A percentile compares a stretch with the other conserved stretches of the same genome.
phyloP scores from a whole-genome alignment of 2,797 vertebrate genomes.

The Crocodylus rhombifer region DNA sequence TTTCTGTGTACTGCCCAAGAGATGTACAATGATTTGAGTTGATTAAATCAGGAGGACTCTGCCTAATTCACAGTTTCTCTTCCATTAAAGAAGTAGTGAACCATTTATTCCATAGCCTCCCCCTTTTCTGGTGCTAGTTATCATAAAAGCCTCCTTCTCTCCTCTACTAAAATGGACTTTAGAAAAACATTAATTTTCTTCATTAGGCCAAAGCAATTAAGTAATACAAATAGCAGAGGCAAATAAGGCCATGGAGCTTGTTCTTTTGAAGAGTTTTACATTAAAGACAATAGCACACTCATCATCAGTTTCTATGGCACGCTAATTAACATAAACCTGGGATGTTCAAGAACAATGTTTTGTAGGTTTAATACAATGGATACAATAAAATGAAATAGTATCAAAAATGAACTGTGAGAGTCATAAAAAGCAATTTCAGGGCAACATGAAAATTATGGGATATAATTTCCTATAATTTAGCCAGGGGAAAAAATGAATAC shows the following conservation, averaged over 20 bases:
- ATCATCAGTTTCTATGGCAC: constrained; percentile 26
- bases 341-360: constrained; percentile 37
- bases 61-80: not conserved
- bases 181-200: constrained; percentile 22
- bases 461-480: constrained; percentile 63
- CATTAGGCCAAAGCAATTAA: not conserved
- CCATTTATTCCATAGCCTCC: not conserved
- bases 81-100: not conserved
- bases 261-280: constrained; percentile 18
- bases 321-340: constrained; percentile 35
- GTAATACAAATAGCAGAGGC: not conserved
- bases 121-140: not conserved
- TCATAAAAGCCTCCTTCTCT: not conserved
- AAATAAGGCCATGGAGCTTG: not conserved
- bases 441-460: constrained; percentile 9
- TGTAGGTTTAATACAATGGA: constrained; percentile 25
- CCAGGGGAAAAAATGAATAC: constrained; percentile 18
- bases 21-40: not conserved
- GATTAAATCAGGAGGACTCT: not conserved
- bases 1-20: not conserved
- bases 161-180: not conserved
- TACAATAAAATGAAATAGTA: constrained; percentile 33
- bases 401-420: constrained; percentile 1
- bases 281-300: constrained; percentile 10
- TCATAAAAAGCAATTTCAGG: constrained; percentile 26